phyloP scores from a whole-genome alignment of 2,888 invertebrate genomes.

The Endomychus coccineus region DNA sequence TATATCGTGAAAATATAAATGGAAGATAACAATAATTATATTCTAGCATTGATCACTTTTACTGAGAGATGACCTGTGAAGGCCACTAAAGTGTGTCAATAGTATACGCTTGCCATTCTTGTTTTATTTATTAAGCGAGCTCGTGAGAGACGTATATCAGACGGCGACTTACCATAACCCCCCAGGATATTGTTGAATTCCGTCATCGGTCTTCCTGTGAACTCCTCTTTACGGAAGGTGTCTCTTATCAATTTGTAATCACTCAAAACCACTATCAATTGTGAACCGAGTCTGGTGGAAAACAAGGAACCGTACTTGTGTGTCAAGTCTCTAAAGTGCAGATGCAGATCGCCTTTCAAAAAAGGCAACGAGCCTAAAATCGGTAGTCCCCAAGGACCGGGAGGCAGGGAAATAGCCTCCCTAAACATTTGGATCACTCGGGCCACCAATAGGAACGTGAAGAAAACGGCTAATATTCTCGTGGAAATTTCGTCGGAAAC shows the following conservation, averaged over 20 bases:
- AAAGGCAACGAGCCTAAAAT: slow-evolving; percentile 77
- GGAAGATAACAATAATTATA: slow-evolving; percentile 13
- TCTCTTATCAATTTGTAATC: slow-evolving; percentile 81
- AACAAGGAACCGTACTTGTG: slow-evolving; percentile 75
- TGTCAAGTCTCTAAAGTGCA: slow-evolving; percentile 69
- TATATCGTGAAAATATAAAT: slow-evolving; percentile 26
- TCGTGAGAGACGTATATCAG: not conserved
- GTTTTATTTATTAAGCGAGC: no score
- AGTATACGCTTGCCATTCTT: no score
- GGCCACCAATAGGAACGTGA: slow-evolving; percentile 43
- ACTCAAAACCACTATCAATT: slow-evolving; percentile 77
- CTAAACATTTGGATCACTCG: slow-evolving; percentile 37
- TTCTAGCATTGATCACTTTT: slow-evolving; percentile 35
- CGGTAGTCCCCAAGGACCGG: slow-evolving; percentile 84
- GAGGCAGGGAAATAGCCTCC: slow-evolving; percentile 56
- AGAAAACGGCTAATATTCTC: slow-evolving; percentile 47
- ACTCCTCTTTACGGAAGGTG: slow-evolving; percentile 77
- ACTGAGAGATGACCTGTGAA: slow-evolving; percentile 38
- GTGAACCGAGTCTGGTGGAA: slow-evolving; percentile 72
- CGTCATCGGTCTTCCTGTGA: slow-evolving; percentile 80
- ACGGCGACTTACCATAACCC: slow-evolving; percentile 71
- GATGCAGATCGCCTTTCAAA: slow-evolving; percentile 68
- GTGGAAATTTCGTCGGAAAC: slow-evolving; percentile 33
- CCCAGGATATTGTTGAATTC: slow-evolving; percentile 80
- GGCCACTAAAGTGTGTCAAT: slow-evolving; percentile 39